A percentile compares a stretch with the other conserved stretches of the same genome.
Evolutionary conservation across 1,140 invertebrate genomes (phyloP).

Genomic region (Bombus pyrosoma): DNA sequence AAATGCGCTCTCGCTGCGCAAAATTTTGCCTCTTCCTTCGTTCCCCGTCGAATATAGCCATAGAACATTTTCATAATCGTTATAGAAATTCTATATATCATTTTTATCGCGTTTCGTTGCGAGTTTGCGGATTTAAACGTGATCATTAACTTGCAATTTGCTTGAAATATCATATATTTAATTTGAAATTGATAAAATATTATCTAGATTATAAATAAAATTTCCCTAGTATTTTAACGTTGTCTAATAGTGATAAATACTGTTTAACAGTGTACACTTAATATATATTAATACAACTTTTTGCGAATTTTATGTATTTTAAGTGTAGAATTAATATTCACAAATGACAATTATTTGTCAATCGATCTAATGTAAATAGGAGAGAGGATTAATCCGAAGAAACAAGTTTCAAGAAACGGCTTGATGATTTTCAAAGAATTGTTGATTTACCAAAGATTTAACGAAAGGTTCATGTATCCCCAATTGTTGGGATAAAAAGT

Average conservation of each 20-base stretch:
- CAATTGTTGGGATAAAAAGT: not conserved
- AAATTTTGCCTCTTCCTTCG: not conserved
- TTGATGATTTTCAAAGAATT: not conserved
- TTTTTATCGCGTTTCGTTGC: not conserved
- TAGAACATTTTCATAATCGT: not conserved
- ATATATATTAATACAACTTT: no score
- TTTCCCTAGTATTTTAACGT: no score
- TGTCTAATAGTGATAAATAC: no score
- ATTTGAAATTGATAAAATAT: no score
- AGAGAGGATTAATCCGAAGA: no score
- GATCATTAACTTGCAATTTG: not conserved
- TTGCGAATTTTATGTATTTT: no score
- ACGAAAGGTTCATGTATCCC: no score
- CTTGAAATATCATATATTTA: no score
- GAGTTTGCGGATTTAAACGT: not conserved
- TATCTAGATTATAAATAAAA: no score
- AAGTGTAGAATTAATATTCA: no score
- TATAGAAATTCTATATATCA: not conserved
- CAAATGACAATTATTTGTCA: not conserved
- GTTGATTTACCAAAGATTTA: not conserved
- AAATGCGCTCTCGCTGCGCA: not conserved
- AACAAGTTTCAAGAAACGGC: accelerated
- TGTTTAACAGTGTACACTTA: no score
- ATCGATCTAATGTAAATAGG: not conserved
- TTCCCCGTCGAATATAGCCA: not conserved